Evolutionary conservation across 2,113 vertebrate species (phyloP).

Genomic region (Brachyhypopomus occidentalis): DNA sequence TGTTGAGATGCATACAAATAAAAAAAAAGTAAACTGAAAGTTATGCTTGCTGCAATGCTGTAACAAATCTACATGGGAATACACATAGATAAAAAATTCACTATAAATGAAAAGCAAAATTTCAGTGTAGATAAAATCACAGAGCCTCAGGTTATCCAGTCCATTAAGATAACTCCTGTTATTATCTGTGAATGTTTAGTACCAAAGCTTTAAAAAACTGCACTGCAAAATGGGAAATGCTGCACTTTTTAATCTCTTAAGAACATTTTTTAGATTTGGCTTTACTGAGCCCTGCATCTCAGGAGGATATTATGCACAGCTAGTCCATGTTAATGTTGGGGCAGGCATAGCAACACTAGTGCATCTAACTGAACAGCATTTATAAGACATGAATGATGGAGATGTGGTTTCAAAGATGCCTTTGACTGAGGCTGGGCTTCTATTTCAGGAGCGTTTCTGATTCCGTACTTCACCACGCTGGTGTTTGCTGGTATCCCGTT

Average conservation of each 20-base stretch:
- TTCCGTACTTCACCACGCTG: conserved; percentile 87
- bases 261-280: too few species aligned
- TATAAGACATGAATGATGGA: too few species aligned
- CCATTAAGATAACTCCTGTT: too few species aligned
- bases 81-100: not conserved
- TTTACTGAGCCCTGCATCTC: too few species aligned
- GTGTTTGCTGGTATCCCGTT: conserved; percentile 91
- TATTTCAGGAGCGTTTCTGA: conserved; percentile 84
- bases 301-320: too few species aligned
- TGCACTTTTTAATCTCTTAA: too few species aligned
- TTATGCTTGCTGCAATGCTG: not conserved
- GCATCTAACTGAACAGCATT: too few species aligned
- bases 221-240: too few species aligned
- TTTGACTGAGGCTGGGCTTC: not conserved
- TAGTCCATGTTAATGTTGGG: not conserved
- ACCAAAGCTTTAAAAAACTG: too few species aligned
- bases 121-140: not conserved
- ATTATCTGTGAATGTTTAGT: too few species aligned
- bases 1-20: not conserved
- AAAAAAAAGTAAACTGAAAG: not conserved
- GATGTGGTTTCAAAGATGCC: not conserved
- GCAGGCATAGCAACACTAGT: too few species aligned
- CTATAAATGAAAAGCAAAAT: not conserved
- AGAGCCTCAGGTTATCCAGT: too few species aligned
- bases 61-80: not conserved